Percentiles rank a stretch among this genome's conserved stretches.
Evolutionary conservation across 1,140 invertebrate genomes (phyloP).

Genomic region (Riptortus pedestris): DNA sequence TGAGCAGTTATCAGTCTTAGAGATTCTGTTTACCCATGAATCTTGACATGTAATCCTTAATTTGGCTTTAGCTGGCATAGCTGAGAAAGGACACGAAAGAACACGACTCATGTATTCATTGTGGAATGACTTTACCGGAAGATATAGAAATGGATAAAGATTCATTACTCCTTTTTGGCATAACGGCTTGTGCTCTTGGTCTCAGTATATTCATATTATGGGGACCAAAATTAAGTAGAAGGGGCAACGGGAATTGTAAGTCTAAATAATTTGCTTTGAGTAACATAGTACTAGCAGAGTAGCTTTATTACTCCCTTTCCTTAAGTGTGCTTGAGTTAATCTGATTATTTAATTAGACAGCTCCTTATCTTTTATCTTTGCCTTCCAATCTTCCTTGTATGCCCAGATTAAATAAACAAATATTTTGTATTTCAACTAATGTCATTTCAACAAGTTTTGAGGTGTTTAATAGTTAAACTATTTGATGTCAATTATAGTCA

Average conservation of each 20-base stretch:
- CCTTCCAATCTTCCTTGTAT: no score
- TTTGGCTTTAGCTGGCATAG: neutral
- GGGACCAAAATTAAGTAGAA: constrained; percentile 51
- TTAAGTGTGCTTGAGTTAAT: no score
- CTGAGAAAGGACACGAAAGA: neutral
- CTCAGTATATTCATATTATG: constrained; percentile 67
- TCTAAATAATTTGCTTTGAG: neutral
- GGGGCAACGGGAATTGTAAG: constrained; percentile 18
- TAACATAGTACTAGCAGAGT: no score
- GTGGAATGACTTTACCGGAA: constrained; percentile 5
- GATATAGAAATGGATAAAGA: constrained; percentile 26
- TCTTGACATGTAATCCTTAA: neutral
- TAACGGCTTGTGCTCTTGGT: constrained; percentile 45
- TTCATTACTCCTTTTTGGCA: constrained; percentile 26
- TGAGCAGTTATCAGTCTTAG: neutral
- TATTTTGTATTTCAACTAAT: no score
- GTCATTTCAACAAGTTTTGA: no score
- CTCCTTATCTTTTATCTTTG: no score
- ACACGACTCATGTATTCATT: neutral
- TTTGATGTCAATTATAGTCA: no score
- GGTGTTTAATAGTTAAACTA: no score
- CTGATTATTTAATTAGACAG: no score
- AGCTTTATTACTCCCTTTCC: no score
- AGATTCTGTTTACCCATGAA: neutral
- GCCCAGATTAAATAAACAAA: no score